Percentiles rank a stretch among this genome's conserved stretches.
Conservation (phyloP, 1,140 invertebrate genomes). For the Goniozus legneri region DNA sequence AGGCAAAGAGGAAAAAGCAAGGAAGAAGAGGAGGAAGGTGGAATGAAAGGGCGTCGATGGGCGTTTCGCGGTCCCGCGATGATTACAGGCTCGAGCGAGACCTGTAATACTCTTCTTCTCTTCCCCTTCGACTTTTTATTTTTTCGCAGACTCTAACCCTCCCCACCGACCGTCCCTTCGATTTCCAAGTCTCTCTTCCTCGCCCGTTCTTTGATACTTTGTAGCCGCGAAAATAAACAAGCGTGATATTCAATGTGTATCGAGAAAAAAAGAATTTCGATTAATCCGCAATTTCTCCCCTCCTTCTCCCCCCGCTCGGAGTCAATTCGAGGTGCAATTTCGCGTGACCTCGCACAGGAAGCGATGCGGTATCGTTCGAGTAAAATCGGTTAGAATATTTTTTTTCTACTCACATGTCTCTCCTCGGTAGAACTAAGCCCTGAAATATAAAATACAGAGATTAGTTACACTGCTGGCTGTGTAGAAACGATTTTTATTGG, state of each 20-base stretch:
- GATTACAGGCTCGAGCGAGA: constrained; percentile 51
- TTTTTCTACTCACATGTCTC: constrained; percentile 61
- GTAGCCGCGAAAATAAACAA: no score
- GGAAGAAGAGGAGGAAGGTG: constrained; percentile 36
- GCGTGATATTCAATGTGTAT: no score
- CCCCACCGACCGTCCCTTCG: no score
- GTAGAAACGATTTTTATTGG: no score
- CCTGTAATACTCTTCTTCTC: constrained; percentile 41
- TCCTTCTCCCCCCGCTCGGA: background rate
- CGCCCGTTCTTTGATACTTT: constrained; percentile 3
- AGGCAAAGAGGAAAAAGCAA: constrained; percentile 20
- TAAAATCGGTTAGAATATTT: no score
- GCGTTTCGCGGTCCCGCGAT: constrained; percentile 52
- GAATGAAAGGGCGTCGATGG: constrained; percentile 50
- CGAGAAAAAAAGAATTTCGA: no score
- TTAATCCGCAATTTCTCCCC: no score
- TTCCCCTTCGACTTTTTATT: constrained; percentile 1
- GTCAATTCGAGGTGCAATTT: no score
- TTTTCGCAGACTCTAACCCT: no score
- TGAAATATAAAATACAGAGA: constrained; percentile 49
- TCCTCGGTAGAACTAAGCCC: constrained; percentile 66
- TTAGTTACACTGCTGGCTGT: no score
- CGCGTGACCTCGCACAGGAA: no score
- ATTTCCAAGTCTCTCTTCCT: background rate
- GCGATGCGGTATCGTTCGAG: no score